These are phyloP conservation scores for Pongo abelii DNA, from an alignment of 2,113 vertebrate species.

Conservation along the genomic window DNA sequence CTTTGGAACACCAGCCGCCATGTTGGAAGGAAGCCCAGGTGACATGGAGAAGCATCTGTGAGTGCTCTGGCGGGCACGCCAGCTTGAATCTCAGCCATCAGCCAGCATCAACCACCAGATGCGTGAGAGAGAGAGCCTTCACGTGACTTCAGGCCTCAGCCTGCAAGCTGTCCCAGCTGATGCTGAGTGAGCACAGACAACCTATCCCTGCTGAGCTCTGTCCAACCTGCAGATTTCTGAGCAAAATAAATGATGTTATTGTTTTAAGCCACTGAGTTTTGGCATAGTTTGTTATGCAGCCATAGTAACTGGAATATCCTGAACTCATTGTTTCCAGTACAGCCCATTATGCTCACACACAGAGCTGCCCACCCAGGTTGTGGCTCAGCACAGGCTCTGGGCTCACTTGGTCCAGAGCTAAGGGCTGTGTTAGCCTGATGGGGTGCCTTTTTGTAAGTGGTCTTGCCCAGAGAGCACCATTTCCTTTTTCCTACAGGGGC, in stretches of 20 bases:
- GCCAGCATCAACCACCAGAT: not conserved
- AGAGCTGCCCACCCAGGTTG: not conserved
- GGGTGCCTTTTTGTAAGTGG: not conserved
- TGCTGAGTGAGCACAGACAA: not conserved
- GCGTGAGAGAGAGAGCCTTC: fast-evolving
- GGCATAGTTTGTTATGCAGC: not conserved
- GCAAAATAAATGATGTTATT: not conserved
- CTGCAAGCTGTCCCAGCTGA: not conserved
- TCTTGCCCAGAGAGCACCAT: not conserved
- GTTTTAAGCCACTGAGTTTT: not conserved
- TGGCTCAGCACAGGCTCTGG: not conserved
- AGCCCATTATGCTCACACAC: fast-evolving
- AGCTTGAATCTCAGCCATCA: not conserved
- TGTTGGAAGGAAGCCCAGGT: not conserved
- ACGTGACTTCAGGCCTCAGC: not conserved
- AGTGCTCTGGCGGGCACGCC: not conserved
- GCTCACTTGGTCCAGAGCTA: not conserved
- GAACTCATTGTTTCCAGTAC: not conserved
- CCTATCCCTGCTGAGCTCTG: not conserved
- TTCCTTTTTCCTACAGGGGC: not conserved
- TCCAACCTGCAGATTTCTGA: not conserved
- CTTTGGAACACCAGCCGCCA: not conserved
- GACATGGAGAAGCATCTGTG: fast-evolving
- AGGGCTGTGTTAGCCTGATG: too few species aligned
- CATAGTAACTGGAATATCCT: not conserved